These are phyloP conservation scores for Coturnix japonica DNA, from an alignment of 2,113 vertebrate genomes.

Conservation along the genomic window DNA sequence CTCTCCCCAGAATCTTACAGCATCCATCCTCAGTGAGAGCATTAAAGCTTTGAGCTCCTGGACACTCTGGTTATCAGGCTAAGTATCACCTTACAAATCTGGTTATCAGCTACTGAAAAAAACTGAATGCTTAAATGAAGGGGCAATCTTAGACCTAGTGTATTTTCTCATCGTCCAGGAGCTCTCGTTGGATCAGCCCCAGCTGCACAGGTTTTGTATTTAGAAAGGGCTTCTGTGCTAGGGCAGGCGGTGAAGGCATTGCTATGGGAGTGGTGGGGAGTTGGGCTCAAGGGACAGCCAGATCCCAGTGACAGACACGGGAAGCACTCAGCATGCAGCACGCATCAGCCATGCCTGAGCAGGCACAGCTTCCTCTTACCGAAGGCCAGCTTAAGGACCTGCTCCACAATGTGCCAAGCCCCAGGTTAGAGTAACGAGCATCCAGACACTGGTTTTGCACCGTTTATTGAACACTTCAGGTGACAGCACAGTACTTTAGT, in stretches of 20 bases:
- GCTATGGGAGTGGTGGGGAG: background rate
- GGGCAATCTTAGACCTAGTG: background rate
- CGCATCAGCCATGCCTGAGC: background rate
- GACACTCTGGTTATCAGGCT: background rate
- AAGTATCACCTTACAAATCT: background rate
- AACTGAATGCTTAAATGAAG: background rate
- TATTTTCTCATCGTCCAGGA: rapidly evolving
- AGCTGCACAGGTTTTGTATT: background rate
- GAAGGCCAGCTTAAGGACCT: background rate
- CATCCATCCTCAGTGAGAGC: background rate
- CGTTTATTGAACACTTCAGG: slow-evolving; percentile 54
- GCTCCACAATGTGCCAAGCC: too few relatives aligned
- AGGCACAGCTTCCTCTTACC: background rate
- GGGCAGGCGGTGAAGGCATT: background rate
- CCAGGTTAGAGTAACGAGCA: slow-evolving; percentile 22
- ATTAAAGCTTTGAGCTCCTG: background rate
- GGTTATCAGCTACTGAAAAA: background rate
- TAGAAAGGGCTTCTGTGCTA: background rate
- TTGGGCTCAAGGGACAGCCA: background rate
- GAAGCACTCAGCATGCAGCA: rapidly evolving
- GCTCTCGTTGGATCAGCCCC: background rate
- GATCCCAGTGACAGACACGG: rapidly evolving
- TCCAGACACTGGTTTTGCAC: slow-evolving; percentile 5
- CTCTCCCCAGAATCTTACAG: background rate
- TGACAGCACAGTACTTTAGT: slow-evolving; percentile 12